Evolutionary conservation across 2,113 vertebrate species (phyloP).

Genomic region (Notothenia coriiceps): DNA sequence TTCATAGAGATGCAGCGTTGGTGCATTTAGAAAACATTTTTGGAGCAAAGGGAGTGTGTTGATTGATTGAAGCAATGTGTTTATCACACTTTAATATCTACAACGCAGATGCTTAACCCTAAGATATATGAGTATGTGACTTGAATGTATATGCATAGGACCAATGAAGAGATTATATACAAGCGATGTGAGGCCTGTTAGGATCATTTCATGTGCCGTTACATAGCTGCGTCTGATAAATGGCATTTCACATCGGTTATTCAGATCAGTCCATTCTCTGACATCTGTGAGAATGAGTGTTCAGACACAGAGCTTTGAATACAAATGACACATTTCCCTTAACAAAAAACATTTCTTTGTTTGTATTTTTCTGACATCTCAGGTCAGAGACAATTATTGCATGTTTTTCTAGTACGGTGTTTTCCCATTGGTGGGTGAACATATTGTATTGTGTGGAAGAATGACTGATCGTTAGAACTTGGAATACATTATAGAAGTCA

Average conservation of each 20-base stretch:
- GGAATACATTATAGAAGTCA: background rate
- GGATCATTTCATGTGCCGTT: constrained; percentile 41
- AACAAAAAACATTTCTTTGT: background rate
- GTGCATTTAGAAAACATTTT: background rate
- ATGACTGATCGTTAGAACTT: background rate
- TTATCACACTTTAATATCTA: background rate
- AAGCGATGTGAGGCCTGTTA: constrained; percentile 32
- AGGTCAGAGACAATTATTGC: background rate
- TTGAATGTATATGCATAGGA: constrained; percentile 1
- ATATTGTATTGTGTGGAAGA: background rate
- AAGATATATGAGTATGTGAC: constrained; percentile 6
- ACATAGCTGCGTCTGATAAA: constrained; percentile 34
- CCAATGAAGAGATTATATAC: constrained; percentile 12
- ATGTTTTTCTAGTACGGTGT: background rate
- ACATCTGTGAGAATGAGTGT: constrained; percentile 30
- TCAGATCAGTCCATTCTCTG: constrained; percentile 44
- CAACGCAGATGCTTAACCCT: background rate
- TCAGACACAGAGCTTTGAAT: constrained; percentile 22
- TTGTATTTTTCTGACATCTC: background rate
- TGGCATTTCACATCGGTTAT: constrained; percentile 43
- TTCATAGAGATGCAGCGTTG: background rate
- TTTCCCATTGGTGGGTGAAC: background rate
- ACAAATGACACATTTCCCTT: constrained; percentile 24
- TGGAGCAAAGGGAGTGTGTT: background rate
- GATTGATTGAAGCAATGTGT: background rate